These are phyloP conservation scores for Salticus scenicus DNA, from an alignment of 2,888 invertebrate genomes.

Conservation along the genomic window DNA sequence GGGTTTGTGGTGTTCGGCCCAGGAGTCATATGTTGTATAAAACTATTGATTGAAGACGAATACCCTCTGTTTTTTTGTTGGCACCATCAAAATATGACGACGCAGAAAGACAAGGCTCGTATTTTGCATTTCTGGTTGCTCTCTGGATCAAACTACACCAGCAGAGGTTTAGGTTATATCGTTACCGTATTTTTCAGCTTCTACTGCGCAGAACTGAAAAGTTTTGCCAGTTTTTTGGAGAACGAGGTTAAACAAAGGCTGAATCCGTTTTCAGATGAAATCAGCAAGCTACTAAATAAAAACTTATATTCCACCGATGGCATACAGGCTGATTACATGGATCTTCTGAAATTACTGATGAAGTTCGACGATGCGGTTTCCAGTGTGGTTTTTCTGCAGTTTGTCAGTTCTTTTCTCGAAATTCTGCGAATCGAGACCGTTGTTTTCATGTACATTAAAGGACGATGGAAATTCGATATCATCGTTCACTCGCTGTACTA, in stretches of 20 bases:
- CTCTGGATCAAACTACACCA: conserved; percentile 15
- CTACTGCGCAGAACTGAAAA: conserved; percentile 1
- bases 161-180: conserved; percentile 8
- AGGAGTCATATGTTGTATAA: conserved; percentile 24
- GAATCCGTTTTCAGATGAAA: too few species aligned
- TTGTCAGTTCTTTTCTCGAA: conserved; percentile 28
- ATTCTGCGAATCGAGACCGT: conserved; percentile 29
- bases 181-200: conserved; percentile 13
- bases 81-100: conserved; percentile 16
- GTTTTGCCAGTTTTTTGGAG: not conserved
- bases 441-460: conserved; percentile 29
- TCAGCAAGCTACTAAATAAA: not conserved
- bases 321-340: not conserved
- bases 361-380: conserved; percentile 5
- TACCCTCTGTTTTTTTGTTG: conserved; percentile 20
- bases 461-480: conserved; percentile 22
- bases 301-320: not conserved
- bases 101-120: not conserved
- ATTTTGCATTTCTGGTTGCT: conserved; percentile 23
- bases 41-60: conserved; percentile 17
- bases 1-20: conserved; percentile 13
- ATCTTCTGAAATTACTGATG: not conserved
- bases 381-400: conserved; percentile 17
- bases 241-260: not conserved
- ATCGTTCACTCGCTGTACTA: conserved; percentile 32